A percentile compares a stretch with the other conserved stretches of the same genome.
Evolutionary conservation across 2,888 invertebrate genomes (phyloP).

Genomic region (Exephanes ischioxanthus): DNA sequence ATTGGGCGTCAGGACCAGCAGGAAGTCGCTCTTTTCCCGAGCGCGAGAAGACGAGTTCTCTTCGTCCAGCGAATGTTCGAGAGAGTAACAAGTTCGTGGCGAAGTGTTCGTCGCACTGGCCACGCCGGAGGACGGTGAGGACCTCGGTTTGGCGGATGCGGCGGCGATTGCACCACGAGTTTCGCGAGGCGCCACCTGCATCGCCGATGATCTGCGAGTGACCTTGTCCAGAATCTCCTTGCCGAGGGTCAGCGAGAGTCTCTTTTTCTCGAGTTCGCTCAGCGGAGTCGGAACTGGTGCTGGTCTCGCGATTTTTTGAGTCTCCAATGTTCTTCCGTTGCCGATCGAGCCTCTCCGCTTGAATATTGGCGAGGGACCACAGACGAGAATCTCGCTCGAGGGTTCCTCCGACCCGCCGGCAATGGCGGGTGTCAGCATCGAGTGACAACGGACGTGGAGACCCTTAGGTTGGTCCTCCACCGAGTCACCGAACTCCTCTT

Average conservation of each 20-base stretch:
- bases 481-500: slow-evolving; percentile 68
- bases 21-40: slow-evolving; percentile 83
- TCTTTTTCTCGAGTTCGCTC: slow-evolving; percentile 90
- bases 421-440: slow-evolving; percentile 78
- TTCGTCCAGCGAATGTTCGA: slow-evolving; percentile 84
- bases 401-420: slow-evolving; percentile 51
- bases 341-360: slow-evolving; percentile 79
- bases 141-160: slow-evolving; percentile 70
- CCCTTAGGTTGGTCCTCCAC: slow-evolving; percentile 71
- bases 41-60: slow-evolving; percentile 66
- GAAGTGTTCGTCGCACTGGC: slow-evolving; percentile 75
- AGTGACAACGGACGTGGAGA: slow-evolving; percentile 82
- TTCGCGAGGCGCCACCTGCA: slow-evolving; percentile 80
- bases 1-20: slow-evolving; percentile 85
- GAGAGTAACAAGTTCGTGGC: slow-evolving; percentile 85
- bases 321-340: slow-evolving; percentile 75
- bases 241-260: slow-evolving; percentile 90
- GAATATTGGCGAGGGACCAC: slow-evolving; percentile 64
- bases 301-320: slow-evolving; percentile 71
- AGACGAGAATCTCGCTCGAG: slow-evolving; percentile 12
- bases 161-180: slow-evolving; percentile 83
- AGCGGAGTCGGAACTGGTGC: slow-evolving; percentile 73
- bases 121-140: slow-evolving; percentile 46
- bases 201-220: slow-evolving; percentile 81
- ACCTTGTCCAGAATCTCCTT: slow-evolving; percentile 90